Percentiles rank a stretch among this genome's conserved stretches.
Conservation (phyloP, 2,888 invertebrate genomes). For the Tipula confusa region DNA sequence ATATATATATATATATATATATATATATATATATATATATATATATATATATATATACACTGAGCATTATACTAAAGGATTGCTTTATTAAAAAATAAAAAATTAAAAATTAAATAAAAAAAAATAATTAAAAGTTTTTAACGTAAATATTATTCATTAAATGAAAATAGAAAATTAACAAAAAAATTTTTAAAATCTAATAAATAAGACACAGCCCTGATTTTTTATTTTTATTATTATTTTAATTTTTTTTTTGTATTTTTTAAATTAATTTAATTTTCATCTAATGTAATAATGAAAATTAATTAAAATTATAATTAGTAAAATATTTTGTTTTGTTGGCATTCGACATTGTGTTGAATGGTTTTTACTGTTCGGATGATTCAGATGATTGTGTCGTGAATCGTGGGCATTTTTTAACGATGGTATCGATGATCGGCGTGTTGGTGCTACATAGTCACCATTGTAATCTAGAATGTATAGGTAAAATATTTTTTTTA, state of each 20-base stretch:
- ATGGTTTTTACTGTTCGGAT: background rate
- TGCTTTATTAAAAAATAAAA: conserved; percentile 3
- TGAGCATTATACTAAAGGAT: background rate
- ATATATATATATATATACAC: background rate
- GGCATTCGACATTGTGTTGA: background rate
- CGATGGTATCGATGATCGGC: background rate
- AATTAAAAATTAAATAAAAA: background rate
- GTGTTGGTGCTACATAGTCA: background rate
- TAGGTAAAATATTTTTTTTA: too few relatives aligned
- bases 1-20: background rate
- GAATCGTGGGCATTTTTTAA: background rate
- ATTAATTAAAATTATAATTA: conserved; percentile 1
- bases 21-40: background rate
- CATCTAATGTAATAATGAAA: background rate
- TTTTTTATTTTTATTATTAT: background rate
- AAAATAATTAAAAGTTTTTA: background rate
- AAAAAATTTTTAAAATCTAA: background rate
- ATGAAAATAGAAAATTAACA: background rate
- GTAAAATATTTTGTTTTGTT: background rate
- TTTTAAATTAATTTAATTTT: background rate
- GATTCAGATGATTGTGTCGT: background rate
- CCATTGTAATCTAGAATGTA: background rate
- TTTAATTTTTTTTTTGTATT: background rate
- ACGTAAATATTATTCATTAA: background rate
- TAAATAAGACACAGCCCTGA: conserved; percentile 25